Evolutionary conservation across 2,888 invertebrate species (phyloP).

Genomic region (Alviniconcha strummeri): DNA sequence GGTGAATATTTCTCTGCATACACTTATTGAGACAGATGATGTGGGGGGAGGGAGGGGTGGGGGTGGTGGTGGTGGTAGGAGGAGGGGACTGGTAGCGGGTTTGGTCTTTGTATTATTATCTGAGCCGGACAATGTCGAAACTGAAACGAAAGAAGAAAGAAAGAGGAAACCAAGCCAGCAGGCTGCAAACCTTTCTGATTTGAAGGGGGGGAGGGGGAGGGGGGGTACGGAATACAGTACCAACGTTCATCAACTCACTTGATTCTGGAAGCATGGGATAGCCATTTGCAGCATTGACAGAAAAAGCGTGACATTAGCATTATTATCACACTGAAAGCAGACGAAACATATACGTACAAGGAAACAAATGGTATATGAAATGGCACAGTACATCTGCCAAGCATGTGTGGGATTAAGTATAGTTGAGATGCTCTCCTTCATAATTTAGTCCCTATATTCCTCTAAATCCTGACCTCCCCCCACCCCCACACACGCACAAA

Average conservation of each 20-base stretch:
- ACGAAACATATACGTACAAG: neutral
- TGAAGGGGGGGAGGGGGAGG: neutral
- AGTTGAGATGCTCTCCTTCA: neutral
- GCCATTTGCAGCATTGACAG: slow-evolving; percentile 11
- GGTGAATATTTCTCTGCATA: no score
- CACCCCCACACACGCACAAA: neutral
- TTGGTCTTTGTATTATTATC: no score
- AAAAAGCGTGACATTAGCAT: slow-evolving; percentile 1
- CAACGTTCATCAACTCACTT: slow-evolving; percentile 25
- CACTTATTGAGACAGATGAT: no score
- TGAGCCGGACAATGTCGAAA: neutral
- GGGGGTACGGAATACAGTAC: neutral
- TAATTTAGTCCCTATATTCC: neutral
- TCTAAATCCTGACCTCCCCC: neutral
- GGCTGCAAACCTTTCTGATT: no score
- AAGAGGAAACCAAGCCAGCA: no score
- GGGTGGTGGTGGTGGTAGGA: neutral
- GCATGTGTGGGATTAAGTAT: no score
- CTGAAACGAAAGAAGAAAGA: neutral
- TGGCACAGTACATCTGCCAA: neutral
- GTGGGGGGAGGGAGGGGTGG: neutral
- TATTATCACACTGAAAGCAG: neutral
- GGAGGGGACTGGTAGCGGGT: neutral
- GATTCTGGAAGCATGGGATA: slow-evolving; percentile 25
- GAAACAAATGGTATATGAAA: neutral